Evolutionary conservation across 2,888 invertebrate species (phyloP), one percentile per base, ranked within the genome.

Genomic region (Pimpla rufipes): DNA sequence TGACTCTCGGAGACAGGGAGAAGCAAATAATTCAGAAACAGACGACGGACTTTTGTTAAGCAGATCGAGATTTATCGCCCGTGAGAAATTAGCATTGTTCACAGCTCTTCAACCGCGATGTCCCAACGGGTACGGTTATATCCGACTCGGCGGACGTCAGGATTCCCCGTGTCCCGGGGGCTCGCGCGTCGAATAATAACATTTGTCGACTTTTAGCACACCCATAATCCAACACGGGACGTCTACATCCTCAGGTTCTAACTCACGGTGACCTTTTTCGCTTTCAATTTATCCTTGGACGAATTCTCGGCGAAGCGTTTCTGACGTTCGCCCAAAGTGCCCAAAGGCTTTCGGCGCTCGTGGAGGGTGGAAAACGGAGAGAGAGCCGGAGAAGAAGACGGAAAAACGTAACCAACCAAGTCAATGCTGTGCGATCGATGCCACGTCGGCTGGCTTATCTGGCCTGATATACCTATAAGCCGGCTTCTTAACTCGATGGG

Each of bases 401-500:
- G 1, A 59, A 13, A 59, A 59, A n/a, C n/a, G n/a, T 52, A 66
- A 66, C 35, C 35, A 59, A 35, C 40, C 16, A 8, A 71, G 76
- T 76, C 76, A 67, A 73, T 78, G 68, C 23, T 8, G 74, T 23
- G 47, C 73, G 62, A 57, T 79, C 57, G 42, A 70, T 59, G 57
- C 50, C 29, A 59, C 57, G 57, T 59, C 42, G 59, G 50, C 29
- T 50, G 75, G 55, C 57, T 83, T 57, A 79, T 66, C 64, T 73
- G 42, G 70, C 64, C 57, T 50, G 1, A 37, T 29, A 75, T 70
- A 55, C 23, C 55, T 75, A 71, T 70, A 71, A 37, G 67, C 67
- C 13, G 42, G 74, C 75, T 70, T 42, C 66, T 81, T 79, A 70
- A 75, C 79, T 75, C 66, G 57, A 64, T 47, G 18, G 59, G 45